Base-by-base conservation (phyloP, 2,888 invertebrate species). In the Caenorhabditis becei region DNA sequence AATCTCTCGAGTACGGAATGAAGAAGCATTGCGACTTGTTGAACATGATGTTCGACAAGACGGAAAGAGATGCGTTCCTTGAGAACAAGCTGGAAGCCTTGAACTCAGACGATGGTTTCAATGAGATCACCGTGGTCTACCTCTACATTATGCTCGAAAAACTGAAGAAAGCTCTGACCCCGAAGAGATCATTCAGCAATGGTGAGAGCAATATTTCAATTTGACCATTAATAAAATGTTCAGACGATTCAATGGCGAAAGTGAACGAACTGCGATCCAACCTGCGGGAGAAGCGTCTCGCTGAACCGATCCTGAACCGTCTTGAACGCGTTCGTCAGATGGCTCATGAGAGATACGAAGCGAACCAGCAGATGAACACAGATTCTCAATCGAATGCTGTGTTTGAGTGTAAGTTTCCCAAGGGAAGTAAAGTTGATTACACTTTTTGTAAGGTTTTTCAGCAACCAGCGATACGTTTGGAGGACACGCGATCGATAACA, bases 1-100 rank as follows among this genome's bases (percentile, higher is more conserved):
- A 81, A 56, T 44, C 71, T 11, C 63, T 81, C 32, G 81, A 81
- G 44, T 44, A 61, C 24, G 81, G 81, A 67, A 77, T 81, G 66
- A 71, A 41, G 20, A 81, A 81, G 35, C 81, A 81, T 62, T 72
- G 71, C 28, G 77, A 81, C 41, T 14, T 81, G 4, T 32, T 81
- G 44, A 75, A 75, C 23, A 35, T 62, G 41, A 67, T 81, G 67
- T 51, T 41, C 20, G 77, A 81, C 10, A 66, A 67, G 35, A 11
- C 26, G 1, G 67, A 72, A 47, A 66, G 81, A 63, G 81, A 81
- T 14, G 24, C 53, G 0, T 71, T 81, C 24, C n/a, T 81, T 10
- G 49, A 28, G 1, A 62, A 77, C n/a, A 44, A 58, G 23, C 28
- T 77, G 37, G 58, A 71, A 5, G 28, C 53, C 14, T 47, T 77